These are phyloP conservation scores for Coelopa pilipes DNA, from an alignment of 2,888 invertebrate genomes.

Conservation along the genomic window DNA sequence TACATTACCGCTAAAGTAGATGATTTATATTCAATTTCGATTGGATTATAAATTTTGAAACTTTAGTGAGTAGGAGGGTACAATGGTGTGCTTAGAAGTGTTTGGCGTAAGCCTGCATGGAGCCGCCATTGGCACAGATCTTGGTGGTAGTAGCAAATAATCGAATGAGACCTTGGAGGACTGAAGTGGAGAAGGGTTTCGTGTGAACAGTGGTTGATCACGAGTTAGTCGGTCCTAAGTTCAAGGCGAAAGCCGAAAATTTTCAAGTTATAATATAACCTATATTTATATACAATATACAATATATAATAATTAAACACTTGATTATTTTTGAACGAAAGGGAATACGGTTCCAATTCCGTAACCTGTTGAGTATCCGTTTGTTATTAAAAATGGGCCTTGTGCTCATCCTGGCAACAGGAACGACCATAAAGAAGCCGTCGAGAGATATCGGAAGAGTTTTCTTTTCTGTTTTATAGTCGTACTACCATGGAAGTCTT, in stretches of 20 bases:
- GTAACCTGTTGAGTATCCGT: background rate
- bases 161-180: slow-evolving; percentile 73
- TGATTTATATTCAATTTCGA: slow-evolving; percentile 30
- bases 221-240: slow-evolving; percentile 14
- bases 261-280: background rate
- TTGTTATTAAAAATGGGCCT: slow-evolving; percentile 10
- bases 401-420: background rate
- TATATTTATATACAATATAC: too few species aligned
- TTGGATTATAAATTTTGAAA: slow-evolving; percentile 56
- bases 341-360: slow-evolving; percentile 7
- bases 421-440: slow-evolving; percentile 5
- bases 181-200: slow-evolving; percentile 74
- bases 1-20: slow-evolving; percentile 60
- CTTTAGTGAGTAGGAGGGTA: slow-evolving; percentile 73
- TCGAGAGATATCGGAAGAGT: slow-evolving; percentile 26
- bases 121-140: slow-evolving; percentile 66
- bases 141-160: slow-evolving; percentile 70
- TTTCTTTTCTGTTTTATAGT: slow-evolving; percentile 29
- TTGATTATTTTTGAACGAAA: slow-evolving; percentile 9
- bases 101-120: slow-evolving; percentile 70
- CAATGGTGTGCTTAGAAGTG: slow-evolving; percentile 72
- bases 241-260: slow-evolving; percentile 68
- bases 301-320: background rate
- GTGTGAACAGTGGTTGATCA: slow-evolving; percentile 62
- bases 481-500: slow-evolving; percentile 36